Percentiles rank a stretch among this genome's conserved stretches.
phyloP scores from a whole-genome alignment of 1,140 invertebrate genomes.

The Zaprionus vittiger region DNA sequence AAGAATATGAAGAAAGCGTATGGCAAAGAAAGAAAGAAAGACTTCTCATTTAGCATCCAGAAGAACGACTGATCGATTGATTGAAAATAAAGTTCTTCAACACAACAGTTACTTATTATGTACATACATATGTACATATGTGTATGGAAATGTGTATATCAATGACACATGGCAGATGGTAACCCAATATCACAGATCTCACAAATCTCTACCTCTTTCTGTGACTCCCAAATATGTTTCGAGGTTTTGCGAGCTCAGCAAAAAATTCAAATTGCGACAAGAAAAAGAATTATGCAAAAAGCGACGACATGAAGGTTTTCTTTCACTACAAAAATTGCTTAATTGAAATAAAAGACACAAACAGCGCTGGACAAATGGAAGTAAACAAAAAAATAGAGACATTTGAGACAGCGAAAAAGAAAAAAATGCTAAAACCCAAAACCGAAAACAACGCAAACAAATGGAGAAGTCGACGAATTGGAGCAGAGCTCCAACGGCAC shows the following conservation, averaged over 20 bases:
- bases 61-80: not conserved
- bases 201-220: constrained; percentile 3
- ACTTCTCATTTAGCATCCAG: not conserved
- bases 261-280: constrained; percentile 36
- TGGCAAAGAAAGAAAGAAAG: not conserved
- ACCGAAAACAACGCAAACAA: constrained; percentile 8
- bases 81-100: not conserved
- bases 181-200: constrained; percentile 11
- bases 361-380: constrained; percentile 36
- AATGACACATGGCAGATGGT: constrained; percentile 1
- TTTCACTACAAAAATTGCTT: constrained; percentile 37
- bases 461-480: constrained; percentile 29
- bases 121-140: not conserved
- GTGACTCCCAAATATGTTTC: constrained; percentile 4
- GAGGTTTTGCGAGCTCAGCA: constrained; percentile 29
- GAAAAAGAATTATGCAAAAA: constrained; percentile 23
- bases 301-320: constrained; percentile 41
- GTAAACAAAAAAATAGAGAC: constrained; percentile 46
- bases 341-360: constrained; percentile 41
- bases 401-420: constrained; percentile 45
- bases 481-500: constrained; percentile 16
- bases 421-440: constrained; percentile 9
- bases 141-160: not conserved
- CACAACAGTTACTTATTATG: not conserved
- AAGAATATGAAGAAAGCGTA: not conserved